These are phyloP conservation scores for Melanerpes aurifrons DNA, from an alignment of 2,113 vertebrate species.

Conservation along the genomic window DNA sequence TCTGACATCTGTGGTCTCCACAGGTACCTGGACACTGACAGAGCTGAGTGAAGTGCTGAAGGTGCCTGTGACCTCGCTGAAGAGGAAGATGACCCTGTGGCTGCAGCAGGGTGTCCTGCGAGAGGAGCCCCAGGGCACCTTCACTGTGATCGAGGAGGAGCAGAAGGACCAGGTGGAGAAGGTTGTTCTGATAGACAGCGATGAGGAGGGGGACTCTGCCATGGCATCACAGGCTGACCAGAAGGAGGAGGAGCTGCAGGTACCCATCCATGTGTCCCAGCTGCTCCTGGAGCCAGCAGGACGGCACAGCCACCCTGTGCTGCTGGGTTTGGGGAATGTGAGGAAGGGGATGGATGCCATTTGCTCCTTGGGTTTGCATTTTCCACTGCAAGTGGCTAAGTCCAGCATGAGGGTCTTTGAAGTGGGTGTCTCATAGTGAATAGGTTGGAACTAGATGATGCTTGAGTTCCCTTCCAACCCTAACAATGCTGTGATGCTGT, in stretches of 20 bases:
- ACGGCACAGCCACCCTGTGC: fast-evolving
- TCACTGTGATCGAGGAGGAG: constrained; percentile 88
- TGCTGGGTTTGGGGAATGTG: background rate
- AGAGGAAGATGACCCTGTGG: constrained; percentile 93
- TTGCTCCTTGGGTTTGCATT: background rate
- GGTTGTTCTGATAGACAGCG: constrained; percentile 93
- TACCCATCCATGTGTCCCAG: background rate
- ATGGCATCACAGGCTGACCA: constrained; percentile 96
- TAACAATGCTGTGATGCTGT: too few species aligned
- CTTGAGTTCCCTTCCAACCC: too few species aligned
- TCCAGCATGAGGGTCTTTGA: background rate
- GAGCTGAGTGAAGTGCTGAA: constrained; percentile 89
- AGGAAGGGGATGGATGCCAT: background rate
- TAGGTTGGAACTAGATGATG: too few species aligned
- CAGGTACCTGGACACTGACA: constrained; percentile 89
- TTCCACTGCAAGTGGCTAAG: background rate
- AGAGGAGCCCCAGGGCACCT: constrained; percentile 86
- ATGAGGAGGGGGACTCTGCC: constrained; percentile 95
- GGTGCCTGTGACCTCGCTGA: constrained; percentile 85
- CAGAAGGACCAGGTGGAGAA: constrained; percentile 87
- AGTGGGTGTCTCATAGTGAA: background rate
- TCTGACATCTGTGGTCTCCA: fast-evolving
- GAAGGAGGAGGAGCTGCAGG: constrained; percentile 98
- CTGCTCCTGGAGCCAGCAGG: fast-evolving
- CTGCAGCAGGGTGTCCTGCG: constrained; percentile 94